phyloP scores from a whole-genome alignment of 2,797 vertebrate species.

The Lagocephalus sceleratus region DNA sequence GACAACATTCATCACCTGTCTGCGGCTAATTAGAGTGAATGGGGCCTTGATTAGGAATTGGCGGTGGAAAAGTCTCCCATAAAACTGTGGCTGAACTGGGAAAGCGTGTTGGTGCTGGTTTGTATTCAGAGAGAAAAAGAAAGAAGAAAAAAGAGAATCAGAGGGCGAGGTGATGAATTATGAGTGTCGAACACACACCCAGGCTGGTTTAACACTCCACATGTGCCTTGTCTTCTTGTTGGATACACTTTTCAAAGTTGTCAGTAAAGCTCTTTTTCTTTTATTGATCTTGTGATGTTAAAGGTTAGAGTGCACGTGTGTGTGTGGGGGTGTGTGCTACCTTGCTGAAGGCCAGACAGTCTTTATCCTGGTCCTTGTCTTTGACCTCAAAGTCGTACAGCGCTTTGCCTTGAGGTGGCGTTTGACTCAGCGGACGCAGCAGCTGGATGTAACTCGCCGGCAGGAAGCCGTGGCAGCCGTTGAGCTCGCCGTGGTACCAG shows the following conservation, averaged over 20 bases:
- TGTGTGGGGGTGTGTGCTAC: constrained; percentile 57
- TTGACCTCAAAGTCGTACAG: constrained; percentile 98
- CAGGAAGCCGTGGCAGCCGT: constrained; percentile 90
- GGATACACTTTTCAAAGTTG: constrained; percentile 15
- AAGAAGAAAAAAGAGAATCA: too few relatives aligned
- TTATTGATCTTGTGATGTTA: constrained; percentile 7
- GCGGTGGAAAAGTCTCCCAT: background rate
- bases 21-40: too few relatives aligned
- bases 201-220: constrained; percentile 19
- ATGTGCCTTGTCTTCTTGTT: constrained; percentile 22
- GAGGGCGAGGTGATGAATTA: constrained; percentile 34
- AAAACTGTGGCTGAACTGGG: constrained; percentile 10
- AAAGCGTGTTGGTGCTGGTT: constrained; percentile 12
- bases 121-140: constrained; percentile 9
- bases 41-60: too few relatives aligned
- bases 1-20: too few relatives aligned
- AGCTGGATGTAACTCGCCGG: constrained; percentile 95
- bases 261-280: constrained; percentile 7
- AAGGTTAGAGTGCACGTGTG: constrained; percentile 3
- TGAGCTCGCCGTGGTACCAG: constrained; percentile 97
- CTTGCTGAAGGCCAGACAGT: constrained; percentile 97
- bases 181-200: constrained; percentile 28
- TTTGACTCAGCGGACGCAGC: constrained; percentile 87
- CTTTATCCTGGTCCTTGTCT: constrained; percentile 97
- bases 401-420: constrained; percentile 93